Evolutionary conservation across 2,113 vertebrate genomes (phyloP).

Genomic region (Paraplagusia blochii): DNA sequence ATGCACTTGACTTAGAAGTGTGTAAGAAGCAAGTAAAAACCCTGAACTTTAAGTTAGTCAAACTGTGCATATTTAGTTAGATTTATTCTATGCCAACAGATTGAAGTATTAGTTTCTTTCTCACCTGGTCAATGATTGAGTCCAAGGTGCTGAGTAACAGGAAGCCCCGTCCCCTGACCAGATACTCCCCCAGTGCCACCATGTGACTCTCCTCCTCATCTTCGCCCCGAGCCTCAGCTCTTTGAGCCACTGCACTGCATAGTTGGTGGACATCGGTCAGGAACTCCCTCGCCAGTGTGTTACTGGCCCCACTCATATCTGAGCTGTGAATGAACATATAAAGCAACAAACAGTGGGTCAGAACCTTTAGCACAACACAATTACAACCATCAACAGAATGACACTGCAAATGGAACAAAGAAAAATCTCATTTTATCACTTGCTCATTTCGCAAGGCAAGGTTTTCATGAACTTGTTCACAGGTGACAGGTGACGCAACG

Average conservation of each 20-base stretch:
- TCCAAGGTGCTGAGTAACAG: slow-evolving; percentile 89
- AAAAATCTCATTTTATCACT: too few species aligned
- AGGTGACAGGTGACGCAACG: too few species aligned
- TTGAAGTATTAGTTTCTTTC: slow-evolving; percentile 2
- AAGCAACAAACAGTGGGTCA: not conserved
- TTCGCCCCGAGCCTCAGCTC: slow-evolving; percentile 83
- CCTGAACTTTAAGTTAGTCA: not conserved
- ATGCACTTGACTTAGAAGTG: too few species aligned
- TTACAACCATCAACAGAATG: too few species aligned
- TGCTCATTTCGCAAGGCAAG: too few species aligned
- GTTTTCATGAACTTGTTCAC: too few species aligned
- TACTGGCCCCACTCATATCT: slow-evolving; percentile 96
- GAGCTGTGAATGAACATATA: slow-evolving; percentile 71
- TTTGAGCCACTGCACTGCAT: slow-evolving; percentile 92
- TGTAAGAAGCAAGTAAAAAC: too few species aligned
- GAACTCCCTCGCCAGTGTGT: slow-evolving; percentile 95
- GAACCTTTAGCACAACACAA: too few species aligned
- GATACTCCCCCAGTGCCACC: slow-evolving; percentile 91
- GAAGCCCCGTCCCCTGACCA: slow-evolving; percentile 91
- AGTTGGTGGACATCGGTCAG: slow-evolving; percentile 93
- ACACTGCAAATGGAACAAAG: too few species aligned
- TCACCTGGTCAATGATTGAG: slow-evolving; percentile 89
- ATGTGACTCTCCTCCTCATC: slow-evolving; percentile 95
- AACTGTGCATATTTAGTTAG: not conserved
- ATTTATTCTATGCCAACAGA: not conserved